Base-by-base conservation (phyloP, 2,113 vertebrate genomes). In the Polypterus bichir region DNA sequence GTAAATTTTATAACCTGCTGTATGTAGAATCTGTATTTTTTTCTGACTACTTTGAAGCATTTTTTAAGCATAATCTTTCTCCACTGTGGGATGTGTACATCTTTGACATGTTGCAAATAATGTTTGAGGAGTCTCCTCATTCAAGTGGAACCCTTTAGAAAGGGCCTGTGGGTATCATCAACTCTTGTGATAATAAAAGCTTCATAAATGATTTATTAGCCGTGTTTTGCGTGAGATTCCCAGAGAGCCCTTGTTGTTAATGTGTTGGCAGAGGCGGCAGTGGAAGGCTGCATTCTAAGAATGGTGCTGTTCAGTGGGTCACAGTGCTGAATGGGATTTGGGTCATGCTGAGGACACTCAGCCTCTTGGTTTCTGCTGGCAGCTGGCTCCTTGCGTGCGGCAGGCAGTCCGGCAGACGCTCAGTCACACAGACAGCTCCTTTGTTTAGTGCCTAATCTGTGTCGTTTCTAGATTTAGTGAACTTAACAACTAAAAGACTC, bases 271-370 rank as follows among this genome's bases (percentile, higher is more conserved):
- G 51, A 10, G 51, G 51, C 7, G 51, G 51, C 7, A 10, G 51
- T 8, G 51, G 51, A 10, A 10, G 10, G 51, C 51, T 52, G 51
- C 51, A 7, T 52, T 7, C 51, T 52, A 52, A 52, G 7, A 52
- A 52, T 52, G 51, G 51, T 52, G 51, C 51, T 52, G 51, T 52
- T 52, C 51, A 52, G 7, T 52, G 51, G 51, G 51, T 52, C 51
- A 52, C 7, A 10, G 51, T 52, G 51, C 51, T 52, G 51, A 52
- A 52, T 52, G 10, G 51, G 51, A 52, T 8, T 10, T 52, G 51
- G 51, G 51, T 52, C 51, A 52, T 3, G 4, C 51, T 52, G 51
- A 52, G 51, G 51, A 52, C 51, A 52, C 51, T 8, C 51, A 8
- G 51, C 7, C 51, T 52, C 51, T 52, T 10, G 10, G 49, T 51